These are phyloP conservation scores for Scotopteryx bipunctaria DNA, from an alignment of 2,888 invertebrate species.

Conservation along the genomic window DNA sequence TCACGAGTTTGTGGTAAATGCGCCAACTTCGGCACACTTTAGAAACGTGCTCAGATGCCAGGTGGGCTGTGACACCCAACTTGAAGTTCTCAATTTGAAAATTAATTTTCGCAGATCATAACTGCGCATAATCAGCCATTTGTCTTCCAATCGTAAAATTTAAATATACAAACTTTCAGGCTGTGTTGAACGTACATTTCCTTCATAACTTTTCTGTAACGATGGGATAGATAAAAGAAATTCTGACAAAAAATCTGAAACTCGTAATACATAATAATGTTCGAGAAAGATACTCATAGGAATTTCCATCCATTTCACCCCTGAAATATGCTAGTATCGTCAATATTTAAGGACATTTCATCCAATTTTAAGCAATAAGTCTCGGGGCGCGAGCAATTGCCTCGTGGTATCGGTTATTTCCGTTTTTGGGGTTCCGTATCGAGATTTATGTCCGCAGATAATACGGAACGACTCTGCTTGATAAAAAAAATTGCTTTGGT, in stretches of 20 bases:
- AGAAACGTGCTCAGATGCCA: conserved; percentile 52
- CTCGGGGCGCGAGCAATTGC: conserved; percentile 52
- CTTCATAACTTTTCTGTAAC: no score
- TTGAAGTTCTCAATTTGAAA: conserved; percentile 45
- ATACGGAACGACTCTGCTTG: conserved; percentile 33
- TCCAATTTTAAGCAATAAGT: conserved; percentile 50
- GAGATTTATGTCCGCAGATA: conserved; percentile 42
- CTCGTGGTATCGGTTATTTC: conserved; percentile 48
- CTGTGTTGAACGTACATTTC: neutral
- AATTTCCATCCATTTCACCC: conserved; percentile 1
- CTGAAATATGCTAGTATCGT: conserved; percentile 18
- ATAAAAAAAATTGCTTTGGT: conserved; percentile 40
- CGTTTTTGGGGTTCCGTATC: conserved; percentile 39
- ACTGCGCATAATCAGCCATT: conserved; percentile 22
- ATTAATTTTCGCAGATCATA: conserved; percentile 41
- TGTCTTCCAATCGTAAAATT: conserved; percentile 6
- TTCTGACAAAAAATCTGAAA: no score
- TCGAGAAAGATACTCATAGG: neutral
- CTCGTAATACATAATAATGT: no score
- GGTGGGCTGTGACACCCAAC: conserved; percentile 45
- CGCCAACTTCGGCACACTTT: conserved; percentile 46
- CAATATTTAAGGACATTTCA: conserved; percentile 39
- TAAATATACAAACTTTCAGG: neutral
- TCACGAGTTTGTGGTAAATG: conserved; percentile 48
- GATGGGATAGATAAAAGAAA: no score